Base-by-base conservation (phyloP, 2,797 vertebrate species). In the Platalea minor region DNA sequence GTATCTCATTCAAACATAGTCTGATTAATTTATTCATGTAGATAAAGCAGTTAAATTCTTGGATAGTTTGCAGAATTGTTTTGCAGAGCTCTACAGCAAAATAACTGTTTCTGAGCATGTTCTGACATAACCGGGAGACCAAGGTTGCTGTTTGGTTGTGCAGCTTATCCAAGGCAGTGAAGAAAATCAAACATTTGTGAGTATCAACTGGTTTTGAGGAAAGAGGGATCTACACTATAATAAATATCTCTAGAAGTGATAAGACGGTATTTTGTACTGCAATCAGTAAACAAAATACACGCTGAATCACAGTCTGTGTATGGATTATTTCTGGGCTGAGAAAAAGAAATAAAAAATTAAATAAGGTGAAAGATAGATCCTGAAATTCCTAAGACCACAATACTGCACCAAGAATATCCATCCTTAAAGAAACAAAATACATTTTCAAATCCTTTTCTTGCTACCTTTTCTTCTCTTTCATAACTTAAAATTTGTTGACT, bases 401-500 rank as follows among this genome's bases (percentile, higher is more conserved):
- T 29, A 56, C 2, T 59, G 6, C 28, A 80, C 19, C 4, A 35
- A 61, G n/a, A 63, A 59, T 33, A 54, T 2, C 6, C 20, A 43
- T 50, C 33, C 29, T 69, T 78, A 67, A 70, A 70, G 65, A 78
- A 89, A 61, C 3, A 81, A 72, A 83, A 75, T 19, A 17, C 2
- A 17, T 67, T 79, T 35, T 75, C 25, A 91, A 87, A 86, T 59
- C 1, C 0, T 2, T 84, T 91, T 60, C 37, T 91, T 95, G 86
- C 72, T 91, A 70, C 46, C 19, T 91, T 92, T 92, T 76, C 54
- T 95, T 92, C 51, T 67, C 68, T 88, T 72, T 77, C 57, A 89
- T 85, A 86, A 59, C 29, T 96, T 94, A 91, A 85, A 94, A 67
- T 82, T 70, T 78, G 35, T 70, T 86, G 60, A 54, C n/a, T 86